Percentiles rank a stretch among this genome's conserved stretches.
phyloP scores from a whole-genome alignment of 2,113 vertebrate genomes.

The Mastomys coucha region DNA sequence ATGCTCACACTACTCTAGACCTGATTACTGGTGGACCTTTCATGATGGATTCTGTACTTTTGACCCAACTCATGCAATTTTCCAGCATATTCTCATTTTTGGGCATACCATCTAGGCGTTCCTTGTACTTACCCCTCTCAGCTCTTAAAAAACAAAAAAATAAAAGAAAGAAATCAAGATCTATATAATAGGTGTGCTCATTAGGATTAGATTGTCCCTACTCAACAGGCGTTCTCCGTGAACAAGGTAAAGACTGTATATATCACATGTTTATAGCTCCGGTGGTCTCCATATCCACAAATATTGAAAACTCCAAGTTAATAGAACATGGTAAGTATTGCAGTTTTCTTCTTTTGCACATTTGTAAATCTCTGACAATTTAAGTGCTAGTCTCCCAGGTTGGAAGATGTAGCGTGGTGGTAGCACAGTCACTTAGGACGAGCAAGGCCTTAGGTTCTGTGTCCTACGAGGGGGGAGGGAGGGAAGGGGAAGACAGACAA shows the following conservation, averaged over 20 bases:
- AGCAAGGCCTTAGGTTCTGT: neutral
- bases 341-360: neutral
- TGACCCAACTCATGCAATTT: neutral
- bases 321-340: neutral
- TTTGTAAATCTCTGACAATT: neutral
- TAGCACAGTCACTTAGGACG: too few species aligned
- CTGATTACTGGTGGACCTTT: neutral
- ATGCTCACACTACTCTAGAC: neutral
- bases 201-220: neutral
- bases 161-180: neutral
- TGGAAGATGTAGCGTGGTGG: neutral
- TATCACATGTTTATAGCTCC: neutral
- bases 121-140: neutral
- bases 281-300: neutral
- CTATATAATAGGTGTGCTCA: neutral
- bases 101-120: neutral
- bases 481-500: too few species aligned
- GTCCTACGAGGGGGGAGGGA: neutral
- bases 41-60: neutral
- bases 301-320: neutral
- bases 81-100: neutral
- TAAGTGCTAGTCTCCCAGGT: neutral
- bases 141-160: neutral
- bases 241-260: neutral
- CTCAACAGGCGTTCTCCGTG: neutral